Evolutionary conservation across 2,888 invertebrate species (phyloP).

Genomic region (Cheiracanthium punctorium): DNA sequence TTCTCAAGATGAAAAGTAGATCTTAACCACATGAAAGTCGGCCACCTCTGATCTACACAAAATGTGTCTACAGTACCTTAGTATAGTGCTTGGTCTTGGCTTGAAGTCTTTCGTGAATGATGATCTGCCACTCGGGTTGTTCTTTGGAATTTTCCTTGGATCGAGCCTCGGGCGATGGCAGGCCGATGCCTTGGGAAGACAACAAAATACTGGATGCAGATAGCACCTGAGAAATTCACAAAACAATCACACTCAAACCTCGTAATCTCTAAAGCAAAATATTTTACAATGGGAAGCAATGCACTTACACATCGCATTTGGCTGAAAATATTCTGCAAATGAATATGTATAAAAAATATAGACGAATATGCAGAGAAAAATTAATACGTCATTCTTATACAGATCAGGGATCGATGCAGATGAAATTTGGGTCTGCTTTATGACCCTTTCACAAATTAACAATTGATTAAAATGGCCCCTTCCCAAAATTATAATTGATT

Average conservation of each 20-base stretch:
- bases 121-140: slow-evolving; percentile 77
- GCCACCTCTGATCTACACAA: too few species aligned
- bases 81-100: slow-evolving; percentile 82
- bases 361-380: too few species aligned
- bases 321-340: background rate
- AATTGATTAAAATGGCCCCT: too few species aligned
- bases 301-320: too few species aligned
- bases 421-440: too few species aligned
- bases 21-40: too few species aligned
- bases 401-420: too few species aligned
- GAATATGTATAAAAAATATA: background rate
- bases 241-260: background rate
- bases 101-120: slow-evolving; percentile 83
- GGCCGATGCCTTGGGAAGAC: background rate
- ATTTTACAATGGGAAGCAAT: background rate
- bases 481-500: too few species aligned
- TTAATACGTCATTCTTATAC: too few species aligned
- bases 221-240: slow-evolving; percentile 31
- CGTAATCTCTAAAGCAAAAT: background rate
- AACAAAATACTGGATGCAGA: slow-evolving; percentile 35
- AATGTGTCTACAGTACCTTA: too few species aligned
- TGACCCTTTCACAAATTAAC: too few species aligned
- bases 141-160: slow-evolving; percentile 23
- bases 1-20: too few species aligned
- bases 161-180: background rate